A percentile compares a stretch with the other conserved stretches of the same genome.
phyloP scores from a whole-genome alignment of 2,797 vertebrate species.

The Enteromius mattozi region DNA sequence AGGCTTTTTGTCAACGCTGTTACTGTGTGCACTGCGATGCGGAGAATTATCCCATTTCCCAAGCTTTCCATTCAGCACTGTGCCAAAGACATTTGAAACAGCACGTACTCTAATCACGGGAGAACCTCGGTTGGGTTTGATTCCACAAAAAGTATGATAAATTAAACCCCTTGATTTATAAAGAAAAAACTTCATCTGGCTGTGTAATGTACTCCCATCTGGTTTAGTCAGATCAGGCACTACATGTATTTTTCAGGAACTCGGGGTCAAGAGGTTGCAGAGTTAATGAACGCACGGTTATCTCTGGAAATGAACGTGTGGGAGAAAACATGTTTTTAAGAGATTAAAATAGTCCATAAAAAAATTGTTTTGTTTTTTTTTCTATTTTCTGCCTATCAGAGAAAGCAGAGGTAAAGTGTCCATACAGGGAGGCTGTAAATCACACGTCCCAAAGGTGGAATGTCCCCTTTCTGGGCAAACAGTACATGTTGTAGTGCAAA shows the following conservation, averaged over 20 bases:
- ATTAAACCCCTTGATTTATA: slow-evolving; percentile 21
- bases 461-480: slow-evolving; percentile 59
- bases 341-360: slow-evolving; percentile 4
- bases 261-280: background rate
- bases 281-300: background rate
- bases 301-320: background rate
- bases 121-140: background rate
- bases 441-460: slow-evolving; percentile 53
- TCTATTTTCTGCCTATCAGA: slow-evolving; percentile 46
- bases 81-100: slow-evolving; percentile 45
- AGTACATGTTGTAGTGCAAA: slow-evolving; percentile 52
- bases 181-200: background rate
- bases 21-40: slow-evolving; percentile 12
- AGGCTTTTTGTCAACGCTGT: background rate
- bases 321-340: slow-evolving; percentile 33
- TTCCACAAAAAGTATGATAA: slow-evolving; percentile 2
- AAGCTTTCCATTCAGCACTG: background rate
- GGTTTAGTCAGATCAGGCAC: background rate
- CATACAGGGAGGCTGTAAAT: slow-evolving; percentile 55
- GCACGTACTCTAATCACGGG: slow-evolving; percentile 38
- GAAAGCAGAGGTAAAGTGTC: slow-evolving; percentile 66
- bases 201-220: background rate
- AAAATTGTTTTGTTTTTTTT: slow-evolving; percentile 34
- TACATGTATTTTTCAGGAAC: slow-evolving; percentile 16
- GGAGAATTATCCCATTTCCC: slow-evolving; percentile 37